Evolutionary conservation across 23 tunicate species (phyloP).

Genomic region (Botrylloides violaceus): DNA sequence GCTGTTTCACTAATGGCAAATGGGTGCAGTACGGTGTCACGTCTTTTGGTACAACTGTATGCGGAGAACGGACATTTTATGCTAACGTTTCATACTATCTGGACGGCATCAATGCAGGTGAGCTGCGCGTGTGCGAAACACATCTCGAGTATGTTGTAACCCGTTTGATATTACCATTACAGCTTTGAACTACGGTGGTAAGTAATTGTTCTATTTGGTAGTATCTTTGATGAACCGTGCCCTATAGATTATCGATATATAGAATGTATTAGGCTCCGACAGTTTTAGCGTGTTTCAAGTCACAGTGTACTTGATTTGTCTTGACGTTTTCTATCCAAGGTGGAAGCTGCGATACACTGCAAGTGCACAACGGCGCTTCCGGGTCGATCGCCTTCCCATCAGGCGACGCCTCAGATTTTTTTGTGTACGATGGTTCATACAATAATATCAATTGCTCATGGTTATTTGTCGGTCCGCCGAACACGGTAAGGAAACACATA

Average conservation of each 20-base stretch:
- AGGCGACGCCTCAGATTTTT: background rate
- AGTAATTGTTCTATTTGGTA: too few relatives aligned
- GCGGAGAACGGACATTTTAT: slow-evolving; percentile 7
- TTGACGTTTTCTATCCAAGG: too few relatives aligned
- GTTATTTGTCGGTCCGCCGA: background rate
- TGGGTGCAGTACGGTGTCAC: slow-evolving; percentile 10
- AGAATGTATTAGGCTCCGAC: too few relatives aligned
- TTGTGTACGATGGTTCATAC: background rate
- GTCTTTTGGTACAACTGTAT: background rate
- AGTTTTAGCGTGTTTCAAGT: too few relatives aligned
- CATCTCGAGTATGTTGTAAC: too few relatives aligned
- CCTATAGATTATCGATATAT: too few relatives aligned
- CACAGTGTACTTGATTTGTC: too few relatives aligned
- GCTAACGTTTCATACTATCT: background rate
- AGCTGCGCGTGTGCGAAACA: too few relatives aligned
- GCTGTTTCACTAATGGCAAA: background rate
- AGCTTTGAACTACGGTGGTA: too few relatives aligned
- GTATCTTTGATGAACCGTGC: too few relatives aligned
- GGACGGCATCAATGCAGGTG: background rate
- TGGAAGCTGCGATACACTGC: background rate
- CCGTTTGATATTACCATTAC: too few relatives aligned
- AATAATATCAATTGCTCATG: background rate
- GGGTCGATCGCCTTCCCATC: background rate
- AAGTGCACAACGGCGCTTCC: background rate
- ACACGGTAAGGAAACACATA: background rate